phyloP scores from a whole-genome alignment of 2,113 vertebrate genomes.

The Pagrus major region DNA sequence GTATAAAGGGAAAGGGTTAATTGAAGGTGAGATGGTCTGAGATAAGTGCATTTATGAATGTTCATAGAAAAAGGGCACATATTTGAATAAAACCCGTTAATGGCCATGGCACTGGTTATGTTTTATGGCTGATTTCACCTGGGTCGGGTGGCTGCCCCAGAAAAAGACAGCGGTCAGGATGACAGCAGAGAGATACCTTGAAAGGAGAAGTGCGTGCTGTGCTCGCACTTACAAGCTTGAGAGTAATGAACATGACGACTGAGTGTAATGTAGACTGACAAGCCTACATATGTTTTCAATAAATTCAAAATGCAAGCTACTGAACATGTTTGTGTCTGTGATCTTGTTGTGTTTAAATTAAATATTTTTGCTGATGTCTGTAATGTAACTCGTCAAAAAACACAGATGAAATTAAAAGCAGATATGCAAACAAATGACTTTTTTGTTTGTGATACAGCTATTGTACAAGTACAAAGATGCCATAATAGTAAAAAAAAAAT shows the following conservation, averaged over 20 bases:
- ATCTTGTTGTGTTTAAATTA: background rate
- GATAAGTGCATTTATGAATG: conserved; percentile 54
- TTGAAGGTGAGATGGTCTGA: conserved; percentile 58
- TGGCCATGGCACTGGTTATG: conserved; percentile 21
- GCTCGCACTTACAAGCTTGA: conserved; percentile 57
- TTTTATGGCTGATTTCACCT: conserved; percentile 29
- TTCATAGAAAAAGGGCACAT: conserved; percentile 26
- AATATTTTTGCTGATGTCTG: background rate
- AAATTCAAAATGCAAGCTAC: conserved; percentile 75
- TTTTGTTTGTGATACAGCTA: background rate
- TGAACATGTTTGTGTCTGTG: conserved; percentile 51
- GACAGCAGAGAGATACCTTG: conserved; percentile 43
- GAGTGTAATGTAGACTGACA: conserved; percentile 66
- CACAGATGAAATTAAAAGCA: background rate
- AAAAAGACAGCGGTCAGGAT: conserved; percentile 53
- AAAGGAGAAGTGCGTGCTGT: conserved; percentile 64
- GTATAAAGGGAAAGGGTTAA: conserved; percentile 14
- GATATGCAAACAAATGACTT: background rate
- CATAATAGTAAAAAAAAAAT: background rate
- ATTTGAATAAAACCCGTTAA: conserved; percentile 23
- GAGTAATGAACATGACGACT: conserved; percentile 55
- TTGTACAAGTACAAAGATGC: too few relatives aligned
- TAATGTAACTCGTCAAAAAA: background rate
- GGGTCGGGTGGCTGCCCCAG: conserved; percentile 40
- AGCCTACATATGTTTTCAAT: conserved; percentile 73